Evolutionary conservation across 2,797 vertebrate genomes (phyloP), one percentile per base, ranked within the genome.

Genomic region (Philypnodon macrostomus): DNA sequence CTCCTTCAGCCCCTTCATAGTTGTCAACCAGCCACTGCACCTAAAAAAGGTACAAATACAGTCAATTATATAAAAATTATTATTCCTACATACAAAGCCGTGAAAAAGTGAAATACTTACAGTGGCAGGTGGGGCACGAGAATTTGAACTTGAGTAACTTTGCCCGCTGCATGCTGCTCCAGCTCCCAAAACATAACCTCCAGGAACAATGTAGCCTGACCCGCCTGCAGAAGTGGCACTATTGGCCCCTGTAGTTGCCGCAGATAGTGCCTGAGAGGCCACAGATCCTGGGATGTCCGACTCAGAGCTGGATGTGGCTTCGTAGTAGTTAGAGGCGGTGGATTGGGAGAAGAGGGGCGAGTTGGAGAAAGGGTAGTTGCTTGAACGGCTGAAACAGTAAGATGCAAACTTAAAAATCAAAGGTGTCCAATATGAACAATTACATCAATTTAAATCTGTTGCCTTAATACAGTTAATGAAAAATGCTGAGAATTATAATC

Each of bases 21-120:
- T 97, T 97, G 33, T 97, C 95, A 70, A 91, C 83, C 50, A 97
- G 83, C 95, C 95, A 97, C 71, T 96, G 94, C 36, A 95, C 92
- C 95, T 97, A 63, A 1, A 4, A 31, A 29, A 54, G 5, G 38
- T 29, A 11, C 0, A 0, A 1, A 13, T 12, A 3, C 3, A 4
- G 30, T 31, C 1, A 0, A 36, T n/a, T 79, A n/a, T n/a, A n/a
- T n/a, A n/a, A n/a, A n/a, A n/a, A n/a, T n/a, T n/a, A n/a, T n/a
- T n/a, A n/a, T n/a, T n/a, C n/a, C n/a, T 5, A 17, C 4, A 7
- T 19, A 19, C 37, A 29, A 46, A 10, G 27, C 27, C 44, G 24
- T 1, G 23, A 7, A 47, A 21, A 7, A 33, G 31, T 12, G 13
- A 2, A 30, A 6, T 9, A 89, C 93, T 93, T 79, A 96, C 94